Evolutionary conservation across 2,888 invertebrate species (phyloP).

Genomic region (Acanthosepion esculentum): DNA sequence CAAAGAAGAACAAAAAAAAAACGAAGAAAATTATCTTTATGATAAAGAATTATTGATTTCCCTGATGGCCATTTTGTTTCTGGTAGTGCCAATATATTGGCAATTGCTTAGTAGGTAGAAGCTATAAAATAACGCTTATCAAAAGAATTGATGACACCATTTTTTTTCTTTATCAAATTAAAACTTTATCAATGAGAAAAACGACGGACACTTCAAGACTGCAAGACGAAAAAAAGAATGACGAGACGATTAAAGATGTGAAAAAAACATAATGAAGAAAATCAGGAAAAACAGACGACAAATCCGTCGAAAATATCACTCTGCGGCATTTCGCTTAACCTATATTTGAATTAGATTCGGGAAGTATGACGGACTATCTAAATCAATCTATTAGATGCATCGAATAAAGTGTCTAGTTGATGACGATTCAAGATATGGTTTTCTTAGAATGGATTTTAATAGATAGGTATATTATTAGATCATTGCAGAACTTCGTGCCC

Average conservation of each 20-base stretch:
- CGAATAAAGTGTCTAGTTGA: too few species aligned
- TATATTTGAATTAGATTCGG: background rate
- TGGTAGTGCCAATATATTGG: background rate
- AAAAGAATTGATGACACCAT: background rate
- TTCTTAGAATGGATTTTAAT: too few species aligned
- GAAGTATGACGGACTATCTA: background rate
- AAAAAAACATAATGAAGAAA: background rate
- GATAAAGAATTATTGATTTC: constrained; percentile 22
- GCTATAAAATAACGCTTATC: background rate
- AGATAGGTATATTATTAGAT: too few species aligned
- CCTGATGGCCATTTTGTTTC: background rate
- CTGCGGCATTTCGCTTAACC: background rate
- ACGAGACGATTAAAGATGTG: background rate
- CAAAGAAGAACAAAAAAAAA: background rate
- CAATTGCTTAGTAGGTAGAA: background rate
- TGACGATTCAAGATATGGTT: too few species aligned
- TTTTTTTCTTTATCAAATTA: background rate
- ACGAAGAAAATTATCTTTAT: background rate
- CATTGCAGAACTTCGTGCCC: too few species aligned
- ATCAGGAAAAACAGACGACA: background rate
- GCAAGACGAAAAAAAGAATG: too few species aligned
- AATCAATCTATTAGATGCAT: background rate
- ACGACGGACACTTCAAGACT: background rate
- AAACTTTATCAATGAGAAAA: background rate
- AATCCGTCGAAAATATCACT: background rate